Conservation (phyloP, 2,113 vertebrate species). For the Atractosteus spatula region DNA sequence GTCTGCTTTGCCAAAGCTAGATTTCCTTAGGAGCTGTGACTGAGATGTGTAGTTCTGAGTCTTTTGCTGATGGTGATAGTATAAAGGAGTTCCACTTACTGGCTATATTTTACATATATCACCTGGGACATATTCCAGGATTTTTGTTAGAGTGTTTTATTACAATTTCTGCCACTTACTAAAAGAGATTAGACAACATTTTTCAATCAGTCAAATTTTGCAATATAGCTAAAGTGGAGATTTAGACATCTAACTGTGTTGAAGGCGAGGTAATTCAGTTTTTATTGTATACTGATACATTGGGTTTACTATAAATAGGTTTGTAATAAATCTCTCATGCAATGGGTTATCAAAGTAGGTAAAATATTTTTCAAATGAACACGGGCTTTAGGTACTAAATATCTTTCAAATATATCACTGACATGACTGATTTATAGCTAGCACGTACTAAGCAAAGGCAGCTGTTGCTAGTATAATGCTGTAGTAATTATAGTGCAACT, state of each 20-base stretch:
- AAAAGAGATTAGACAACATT: background rate
- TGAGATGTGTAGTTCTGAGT: no score
- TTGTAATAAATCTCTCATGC: background rate
- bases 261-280: background rate
- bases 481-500: no score
- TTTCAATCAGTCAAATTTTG: background rate
- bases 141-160: conserved; percentile 26
- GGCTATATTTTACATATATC: conserved; percentile 35
- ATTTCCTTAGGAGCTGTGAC: no score
- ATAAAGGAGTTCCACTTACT: background rate
- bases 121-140: conserved; percentile 30
- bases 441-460: no score
- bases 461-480: no score
- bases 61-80: no score
- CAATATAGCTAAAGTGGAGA: background rate
- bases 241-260: background rate
- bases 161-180: background rate
- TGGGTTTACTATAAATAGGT: background rate
- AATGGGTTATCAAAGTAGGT: background rate
- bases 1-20: no score
- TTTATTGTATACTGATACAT: background rate
- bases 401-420: background rate
- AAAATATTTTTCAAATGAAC: background rate
- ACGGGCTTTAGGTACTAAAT: background rate
- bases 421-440: background rate